phyloP scores from a whole-genome alignment of 1,140 invertebrate species.

The Drosophila serrata region DNA sequence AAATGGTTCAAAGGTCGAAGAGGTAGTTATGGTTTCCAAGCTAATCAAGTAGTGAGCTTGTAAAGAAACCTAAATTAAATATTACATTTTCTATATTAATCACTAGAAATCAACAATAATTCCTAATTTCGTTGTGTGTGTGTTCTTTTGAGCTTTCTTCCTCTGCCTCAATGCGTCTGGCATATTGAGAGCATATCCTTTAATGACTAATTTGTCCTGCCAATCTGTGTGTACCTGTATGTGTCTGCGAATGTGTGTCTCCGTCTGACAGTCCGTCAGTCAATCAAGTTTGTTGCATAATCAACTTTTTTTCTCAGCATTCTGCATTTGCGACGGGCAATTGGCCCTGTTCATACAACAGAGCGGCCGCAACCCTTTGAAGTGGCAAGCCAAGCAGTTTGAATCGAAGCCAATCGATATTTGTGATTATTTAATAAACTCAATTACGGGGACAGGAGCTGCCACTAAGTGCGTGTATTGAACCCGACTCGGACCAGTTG shows the following conservation, averaged over 20 bases:
- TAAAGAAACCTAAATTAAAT: too few species aligned
- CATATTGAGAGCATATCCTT: constrained; percentile 51
- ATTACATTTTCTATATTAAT: neutral
- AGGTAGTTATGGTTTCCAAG: neutral
- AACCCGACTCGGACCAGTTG: constrained; percentile 4
- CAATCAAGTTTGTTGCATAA: constrained; percentile 46
- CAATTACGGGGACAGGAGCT: constrained; percentile 59
- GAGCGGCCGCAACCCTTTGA: constrained; percentile 11
- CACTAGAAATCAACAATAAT: neutral
- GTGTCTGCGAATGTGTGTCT: neutral
- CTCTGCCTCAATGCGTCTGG: constrained; percentile 32
- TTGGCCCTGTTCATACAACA: constrained; percentile 45
- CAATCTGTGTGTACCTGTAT: constrained; percentile 31
- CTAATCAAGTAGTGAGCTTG: neutral
- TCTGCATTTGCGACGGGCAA: constrained; percentile 65
- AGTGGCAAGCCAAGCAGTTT: constrained; percentile 1
- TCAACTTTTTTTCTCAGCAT: constrained; percentile 42
- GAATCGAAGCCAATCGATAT: constrained; percentile 68
- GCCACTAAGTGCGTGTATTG: constrained; percentile 40
- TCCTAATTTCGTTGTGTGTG: constrained; percentile 4
- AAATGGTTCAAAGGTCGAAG: neutral
- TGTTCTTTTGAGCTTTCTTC: constrained; percentile 32
- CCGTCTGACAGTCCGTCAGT: constrained; percentile 33
- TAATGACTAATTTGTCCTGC: constrained; percentile 73
- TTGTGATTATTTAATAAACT: constrained; percentile 84